Evolutionary conservation across 1,140 invertebrate genomes (phyloP), one percentile per base, ranked within the genome.

Genomic region (Pachyrhynchus sulphureomaculatus): DNA sequence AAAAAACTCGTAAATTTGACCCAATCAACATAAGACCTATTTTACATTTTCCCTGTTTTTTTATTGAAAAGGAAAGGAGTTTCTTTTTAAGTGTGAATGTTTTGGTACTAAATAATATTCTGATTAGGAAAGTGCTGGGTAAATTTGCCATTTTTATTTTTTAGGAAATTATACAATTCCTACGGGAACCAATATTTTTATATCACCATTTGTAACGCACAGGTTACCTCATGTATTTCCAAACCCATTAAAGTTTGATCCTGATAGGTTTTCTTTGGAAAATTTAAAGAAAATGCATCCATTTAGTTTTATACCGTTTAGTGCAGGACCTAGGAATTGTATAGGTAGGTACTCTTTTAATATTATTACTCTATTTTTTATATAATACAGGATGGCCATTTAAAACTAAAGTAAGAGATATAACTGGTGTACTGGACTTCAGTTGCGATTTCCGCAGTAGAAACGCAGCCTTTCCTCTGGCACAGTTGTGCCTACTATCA

Each of bases 171-270:
- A 64, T 34, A 64, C 55, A 18, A 67, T 82, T 39, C 80, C 80
- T 2, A 59, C 57, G 0, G 80, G 80, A 8, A 76, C 74, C 41
- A 69, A 72, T 56, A 44, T 74, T 2, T 62, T 69, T 6, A 66
- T 74, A 37, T 67, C 64, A 4, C 68, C 68, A 0, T 85, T 83
- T 59, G 74, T 78, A 33, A 83, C 89, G n/a, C 90, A 93, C 67
- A 77, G 86, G 4, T 75, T 88, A 49, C 71, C 81, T 0, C 74
- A 84, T 39, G 78, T 83, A 45, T 93, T 83, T 72, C 81, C 86
- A 3, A 81, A 92, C 64, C 89, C 91, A 1, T 81, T 89, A 42
- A 76, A 75, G 24, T 92, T 89, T 65, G 79, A 88, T 68, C 90
- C 90, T 0, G 86, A 90, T 48, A 76, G 89, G 32, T 92, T 92